Conservation (phyloP, 2,888 invertebrate genomes). For the Heliconius ethilla region DNA sequence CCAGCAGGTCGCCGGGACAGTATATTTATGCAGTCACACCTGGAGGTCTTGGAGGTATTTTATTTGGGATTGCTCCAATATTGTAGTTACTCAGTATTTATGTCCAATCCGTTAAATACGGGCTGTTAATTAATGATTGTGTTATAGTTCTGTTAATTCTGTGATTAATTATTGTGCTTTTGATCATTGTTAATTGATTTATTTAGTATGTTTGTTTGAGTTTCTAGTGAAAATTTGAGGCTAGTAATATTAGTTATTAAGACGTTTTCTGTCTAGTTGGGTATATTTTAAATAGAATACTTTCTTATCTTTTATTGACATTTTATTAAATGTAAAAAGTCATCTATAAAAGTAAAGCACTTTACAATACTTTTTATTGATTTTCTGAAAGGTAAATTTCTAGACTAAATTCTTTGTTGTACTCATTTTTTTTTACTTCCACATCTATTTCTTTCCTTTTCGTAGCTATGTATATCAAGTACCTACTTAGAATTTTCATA, state of each 20-base stretch:
- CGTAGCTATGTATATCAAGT: neutral
- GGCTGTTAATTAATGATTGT: constrained; percentile 78
- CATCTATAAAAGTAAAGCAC: neutral
- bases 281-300: neutral
- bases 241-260: neutral
- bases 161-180: constrained; percentile 62
- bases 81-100: constrained; percentile 72
- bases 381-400: neutral
- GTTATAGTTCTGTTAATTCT: constrained; percentile 76
- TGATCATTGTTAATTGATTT: constrained; percentile 15
- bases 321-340: neutral
- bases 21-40: constrained; percentile 81
- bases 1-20: constrained; percentile 79
- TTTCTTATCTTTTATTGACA: neutral
- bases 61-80: constrained; percentile 73
- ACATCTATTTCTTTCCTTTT: neutral
- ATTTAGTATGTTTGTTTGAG: constrained; percentile 22
- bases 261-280: neutral
- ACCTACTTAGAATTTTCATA: too few species aligned
- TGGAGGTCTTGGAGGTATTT: constrained; percentile 77
- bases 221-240: neutral
- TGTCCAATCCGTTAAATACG: constrained; percentile 73
- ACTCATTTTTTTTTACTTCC: neutral
- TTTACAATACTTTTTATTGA: neutral
- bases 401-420: neutral